Evolutionary conservation across 2,113 vertebrate species (phyloP).

Genomic region (Haemorhous mexicanus): DNA sequence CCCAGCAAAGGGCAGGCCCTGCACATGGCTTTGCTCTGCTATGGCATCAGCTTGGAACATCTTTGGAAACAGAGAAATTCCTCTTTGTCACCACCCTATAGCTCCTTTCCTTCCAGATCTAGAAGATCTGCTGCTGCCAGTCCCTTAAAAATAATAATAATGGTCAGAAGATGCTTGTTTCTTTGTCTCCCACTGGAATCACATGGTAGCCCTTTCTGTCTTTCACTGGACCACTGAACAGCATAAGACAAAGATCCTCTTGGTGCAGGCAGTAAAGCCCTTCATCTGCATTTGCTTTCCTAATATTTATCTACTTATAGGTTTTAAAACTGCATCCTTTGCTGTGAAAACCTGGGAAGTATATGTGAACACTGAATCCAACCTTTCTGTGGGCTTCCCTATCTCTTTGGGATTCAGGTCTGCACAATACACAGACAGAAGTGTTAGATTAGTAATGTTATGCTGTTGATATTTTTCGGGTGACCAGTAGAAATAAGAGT

Average conservation of each 20-base stretch:
- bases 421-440: not conserved
- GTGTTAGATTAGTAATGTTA: not conserved
- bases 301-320: not conserved
- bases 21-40: not conserved
- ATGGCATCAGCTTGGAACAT: not conserved
- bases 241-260: not conserved
- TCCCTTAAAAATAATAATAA: not conserved
- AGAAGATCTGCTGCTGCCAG: not conserved
- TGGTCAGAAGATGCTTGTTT: not conserved
- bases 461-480: not conserved
- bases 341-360: not conserved
- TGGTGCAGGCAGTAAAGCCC: not conserved
- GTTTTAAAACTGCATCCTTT: not conserved
- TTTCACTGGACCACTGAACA: not conserved
- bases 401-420: not conserved
- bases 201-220: not conserved
- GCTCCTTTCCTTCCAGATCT: not conserved
- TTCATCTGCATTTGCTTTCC: not conserved
- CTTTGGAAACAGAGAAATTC: not conserved
- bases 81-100: not conserved
- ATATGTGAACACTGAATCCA: not conserved
- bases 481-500: not conserved
- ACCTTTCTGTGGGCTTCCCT: not conserved
- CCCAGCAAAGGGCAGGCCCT: not conserved
- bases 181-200: not conserved